Evolutionary conservation across 2,113 vertebrate genomes (phyloP), one percentile per base, ranked within the genome.

Genomic region (Rhinoptilus africanus): DNA sequence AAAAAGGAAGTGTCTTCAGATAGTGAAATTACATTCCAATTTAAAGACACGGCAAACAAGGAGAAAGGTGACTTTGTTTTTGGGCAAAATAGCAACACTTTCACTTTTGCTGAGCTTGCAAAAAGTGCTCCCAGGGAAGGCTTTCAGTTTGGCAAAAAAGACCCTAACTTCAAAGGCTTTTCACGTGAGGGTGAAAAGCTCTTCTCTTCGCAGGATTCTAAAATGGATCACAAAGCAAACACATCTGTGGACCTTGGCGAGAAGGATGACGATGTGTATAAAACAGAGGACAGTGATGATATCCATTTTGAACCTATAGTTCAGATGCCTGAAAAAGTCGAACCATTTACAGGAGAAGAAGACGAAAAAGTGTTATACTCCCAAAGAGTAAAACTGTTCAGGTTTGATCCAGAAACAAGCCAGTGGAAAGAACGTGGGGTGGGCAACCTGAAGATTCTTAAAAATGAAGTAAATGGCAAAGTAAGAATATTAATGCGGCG

Each of bases 391-490:
- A 99, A 99, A 90, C 97, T 99, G 15, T 99, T 99, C 96, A 98
- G 99, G 78, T 99, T 99, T 97, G 99, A 99, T 97, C 27, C 98
- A 57, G 98, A 98, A 96, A 98, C 95, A 71, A 98, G 99, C 96
- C 99, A 99, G 94, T 99, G 99, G 99, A 99, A 99, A 97, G 99
- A 99, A 97, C 98, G 99, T 20, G 99, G 99, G 1, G 98, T 99
- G 26, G 99, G 99, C 21, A 98, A 98, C 82, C 97, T 99, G 67
- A 99, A 99, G 97, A 98, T 99, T 75, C 98, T 99, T 66, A 99
- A 99, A 97, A 99, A 99, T 69, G 97, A 93, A 82, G 91, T 97
- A 53, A 99, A 99, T 54, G 99, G 99, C 50, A 98, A 99, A 76
- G 98, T 99, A 15, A 97, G 99, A 91, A 99, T 99, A 94, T 91